A percentile compares a stretch with the other conserved stretches of the same genome.
Conservation (phyloP, 30 jellyfish, hydroid and myxozoan species). For the Catostylus mosaicus region DNA sequence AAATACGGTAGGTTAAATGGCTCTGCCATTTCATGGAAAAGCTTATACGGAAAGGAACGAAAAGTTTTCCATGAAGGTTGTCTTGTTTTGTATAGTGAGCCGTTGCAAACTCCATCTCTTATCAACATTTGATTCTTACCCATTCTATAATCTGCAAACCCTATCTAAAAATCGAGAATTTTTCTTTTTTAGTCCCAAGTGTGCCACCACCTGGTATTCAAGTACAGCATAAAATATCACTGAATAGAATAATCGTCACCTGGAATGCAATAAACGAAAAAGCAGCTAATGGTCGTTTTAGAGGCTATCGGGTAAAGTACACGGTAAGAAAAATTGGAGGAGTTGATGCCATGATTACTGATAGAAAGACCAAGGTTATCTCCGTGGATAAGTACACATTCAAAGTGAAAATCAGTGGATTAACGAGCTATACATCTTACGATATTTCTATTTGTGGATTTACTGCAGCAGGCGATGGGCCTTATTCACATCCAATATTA, state of each 20-base stretch:
- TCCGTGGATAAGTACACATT: constrained; percentile 60
- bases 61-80: too few relatives aligned
- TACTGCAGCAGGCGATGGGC: constrained; percentile 79
- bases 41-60: too few relatives aligned
- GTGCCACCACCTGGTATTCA: constrained; percentile 53
- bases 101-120: too few relatives aligned
- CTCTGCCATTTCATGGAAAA: too few relatives aligned
- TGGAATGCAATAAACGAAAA: constrained; percentile 68
- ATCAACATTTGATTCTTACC: too few relatives aligned
- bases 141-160: too few relatives aligned
- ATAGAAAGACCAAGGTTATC: not conserved
- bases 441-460: constrained; percentile 58
- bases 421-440: constrained; percentile 46
- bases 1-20: too few relatives aligned
- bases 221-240: constrained; percentile 18
- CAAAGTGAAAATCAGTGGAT: constrained; percentile 36
- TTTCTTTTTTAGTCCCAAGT: constrained; percentile 48
- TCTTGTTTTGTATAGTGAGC: too few relatives aligned
- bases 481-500: constrained; percentile 8
- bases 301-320: constrained; percentile 54
- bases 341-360: constrained; percentile 19
- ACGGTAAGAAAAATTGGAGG: constrained; percentile 13
- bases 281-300: constrained; percentile 47
- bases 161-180: too few relatives aligned
- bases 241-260: constrained; percentile 12